phyloP scores from a whole-genome alignment of 2,888 invertebrate genomes.

The Celastrina argiolus region DNA sequence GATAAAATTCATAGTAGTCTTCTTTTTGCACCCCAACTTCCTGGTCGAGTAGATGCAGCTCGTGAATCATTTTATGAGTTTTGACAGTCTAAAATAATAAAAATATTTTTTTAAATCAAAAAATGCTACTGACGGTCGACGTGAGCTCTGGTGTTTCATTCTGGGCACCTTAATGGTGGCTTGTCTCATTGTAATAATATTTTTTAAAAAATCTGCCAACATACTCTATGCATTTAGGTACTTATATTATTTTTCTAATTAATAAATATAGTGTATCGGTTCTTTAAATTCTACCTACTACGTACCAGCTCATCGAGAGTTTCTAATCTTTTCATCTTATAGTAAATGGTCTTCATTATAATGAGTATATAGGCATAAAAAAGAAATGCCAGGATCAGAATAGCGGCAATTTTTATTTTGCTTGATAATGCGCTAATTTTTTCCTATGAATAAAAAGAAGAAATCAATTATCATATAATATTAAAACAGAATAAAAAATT shows the following conservation, averaged over 20 bases:
- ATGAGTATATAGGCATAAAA: not conserved
- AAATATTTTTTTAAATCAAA: not conserved
- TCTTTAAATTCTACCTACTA: not conserved
- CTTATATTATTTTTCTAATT: not conserved
- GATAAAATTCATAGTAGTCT: constrained; percentile 1
- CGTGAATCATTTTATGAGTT: constrained; percentile 11
- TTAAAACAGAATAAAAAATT: not conserved
- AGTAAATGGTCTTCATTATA: constrained; percentile 14
- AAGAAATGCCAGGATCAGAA: not conserved
- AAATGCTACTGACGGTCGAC: no score
- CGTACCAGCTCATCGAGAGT: constrained; percentile 4
- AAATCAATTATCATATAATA: not conserved
- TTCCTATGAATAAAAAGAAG: not conserved
- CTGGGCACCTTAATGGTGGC: no score
- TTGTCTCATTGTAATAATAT: no score
- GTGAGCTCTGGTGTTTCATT: no score
- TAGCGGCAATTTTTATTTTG: constrained; percentile 7
- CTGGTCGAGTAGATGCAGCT: constrained; percentile 11
- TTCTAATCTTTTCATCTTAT: constrained; percentile 13
- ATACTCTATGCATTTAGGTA: no score
- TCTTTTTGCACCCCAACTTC: not conserved
- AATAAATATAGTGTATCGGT: not conserved
- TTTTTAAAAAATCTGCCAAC: no score
- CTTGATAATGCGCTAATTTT: constrained; percentile 1
- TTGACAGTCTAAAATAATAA: not conserved